Conservation (phyloP, 2,797 vertebrate species). For the Platyrinchus mystaceus region DNA sequence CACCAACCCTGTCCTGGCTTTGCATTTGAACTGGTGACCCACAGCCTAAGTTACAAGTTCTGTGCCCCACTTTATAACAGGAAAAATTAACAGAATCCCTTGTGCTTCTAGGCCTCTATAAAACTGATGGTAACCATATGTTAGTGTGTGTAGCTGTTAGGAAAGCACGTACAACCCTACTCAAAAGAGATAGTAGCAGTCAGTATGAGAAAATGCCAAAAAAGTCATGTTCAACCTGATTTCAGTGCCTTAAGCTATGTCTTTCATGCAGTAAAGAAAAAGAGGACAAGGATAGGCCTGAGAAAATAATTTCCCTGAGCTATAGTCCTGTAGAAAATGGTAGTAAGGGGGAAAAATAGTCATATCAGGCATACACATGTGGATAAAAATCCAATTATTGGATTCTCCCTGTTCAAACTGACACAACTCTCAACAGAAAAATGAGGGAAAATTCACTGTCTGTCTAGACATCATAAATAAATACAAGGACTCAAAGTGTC, state of each 20-base stretch:
- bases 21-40: conserved; percentile 9
- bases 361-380: not conserved
- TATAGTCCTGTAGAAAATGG: not conserved
- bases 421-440: not conserved
- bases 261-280: not conserved
- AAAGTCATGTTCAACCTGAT: not conserved
- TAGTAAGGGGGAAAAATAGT: not conserved
- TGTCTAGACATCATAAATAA: conserved; percentile 31
- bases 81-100: not conserved
- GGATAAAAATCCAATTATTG: not conserved
- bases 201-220: not conserved
- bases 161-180: not conserved
- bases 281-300: not conserved
- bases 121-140: conserved; percentile 25
- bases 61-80: not conserved
- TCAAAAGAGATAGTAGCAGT: not conserved
- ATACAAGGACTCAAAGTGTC: not conserved
- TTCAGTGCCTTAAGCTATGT: not conserved
- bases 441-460: not conserved
- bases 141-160: not conserved
- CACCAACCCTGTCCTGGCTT: not conserved
- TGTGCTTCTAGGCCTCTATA: not conserved
- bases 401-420: not conserved
- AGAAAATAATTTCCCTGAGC: not conserved
- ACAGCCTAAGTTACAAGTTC: not conserved